A percentile compares a stretch with the other conserved stretches of the same genome.
Evolutionary conservation across 2,797 vertebrate species (phyloP).

Genomic region (Aldrovandia affinis): DNA sequence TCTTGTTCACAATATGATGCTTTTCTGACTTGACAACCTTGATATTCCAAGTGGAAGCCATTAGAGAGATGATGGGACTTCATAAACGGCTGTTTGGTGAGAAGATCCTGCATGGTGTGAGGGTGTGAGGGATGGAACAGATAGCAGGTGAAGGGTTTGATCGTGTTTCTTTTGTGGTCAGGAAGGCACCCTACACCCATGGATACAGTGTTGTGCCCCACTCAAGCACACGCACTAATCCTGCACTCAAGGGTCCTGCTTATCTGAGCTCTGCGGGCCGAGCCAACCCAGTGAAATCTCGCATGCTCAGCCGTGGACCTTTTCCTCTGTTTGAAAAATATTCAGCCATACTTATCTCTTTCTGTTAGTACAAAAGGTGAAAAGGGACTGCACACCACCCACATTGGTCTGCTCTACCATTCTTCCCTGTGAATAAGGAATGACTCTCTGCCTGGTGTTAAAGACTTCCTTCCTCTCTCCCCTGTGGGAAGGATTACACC

Average conservation of each 20-base stretch:
- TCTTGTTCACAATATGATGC: neutral
- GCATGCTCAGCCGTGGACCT: too few species aligned
- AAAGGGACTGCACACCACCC: neutral
- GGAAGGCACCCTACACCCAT: neutral
- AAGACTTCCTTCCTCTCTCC: slow-evolving; percentile 53
- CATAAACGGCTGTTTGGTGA: neutral
- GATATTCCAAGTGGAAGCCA: neutral
- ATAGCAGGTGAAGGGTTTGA: neutral
- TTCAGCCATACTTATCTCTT: neutral
- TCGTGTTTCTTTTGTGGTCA: neutral
- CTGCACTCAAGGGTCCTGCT: too few species aligned
- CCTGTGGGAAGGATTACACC: neutral
- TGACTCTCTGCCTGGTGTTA: slow-evolving; percentile 33
- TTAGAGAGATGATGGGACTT: neutral
- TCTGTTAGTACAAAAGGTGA: neutral
- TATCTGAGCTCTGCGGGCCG: too few species aligned
- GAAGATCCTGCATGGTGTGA: neutral
- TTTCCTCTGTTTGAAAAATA: neutral
- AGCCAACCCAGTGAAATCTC: too few species aligned
- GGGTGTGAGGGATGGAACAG: neutral
- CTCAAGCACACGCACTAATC: neutral
- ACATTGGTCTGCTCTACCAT: neutral
- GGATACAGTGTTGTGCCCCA: neutral
- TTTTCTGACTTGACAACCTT: neutral
- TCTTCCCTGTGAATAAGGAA: slow-evolving; percentile 16